Evolutionary conservation across 1,140 invertebrate species (phyloP).

Genomic region (Drosophila sproati): DNA sequence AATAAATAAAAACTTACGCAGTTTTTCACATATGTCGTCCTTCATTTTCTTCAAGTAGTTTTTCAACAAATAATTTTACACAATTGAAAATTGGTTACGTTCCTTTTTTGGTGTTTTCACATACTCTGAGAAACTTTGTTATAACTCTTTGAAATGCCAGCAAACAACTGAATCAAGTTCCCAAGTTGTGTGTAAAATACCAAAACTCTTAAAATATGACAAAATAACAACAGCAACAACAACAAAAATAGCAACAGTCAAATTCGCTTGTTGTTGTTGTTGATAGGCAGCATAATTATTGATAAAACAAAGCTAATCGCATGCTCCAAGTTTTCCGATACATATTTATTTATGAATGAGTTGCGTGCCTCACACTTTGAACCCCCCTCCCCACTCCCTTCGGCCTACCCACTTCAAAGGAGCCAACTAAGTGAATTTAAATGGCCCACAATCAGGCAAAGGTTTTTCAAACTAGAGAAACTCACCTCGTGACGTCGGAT

Average conservation of each 20-base stretch:
- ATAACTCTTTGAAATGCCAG: conserved; percentile 50
- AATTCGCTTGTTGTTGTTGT: conserved; percentile 39
- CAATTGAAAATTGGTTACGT: background rate
- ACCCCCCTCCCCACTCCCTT: background rate
- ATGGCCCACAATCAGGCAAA: conserved; percentile 54
- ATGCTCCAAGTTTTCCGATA: conserved; percentile 47
- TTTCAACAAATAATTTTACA: background rate
- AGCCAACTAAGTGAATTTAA: conserved; percentile 71
- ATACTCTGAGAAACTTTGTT: conserved; percentile 5
- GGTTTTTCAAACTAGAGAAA: conserved; percentile 45
- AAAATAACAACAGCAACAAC: conserved; percentile 15
- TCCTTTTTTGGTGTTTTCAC: background rate
- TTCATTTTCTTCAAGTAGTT: conserved; percentile 34
- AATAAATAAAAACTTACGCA: conserved; percentile 51
- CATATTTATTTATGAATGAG: conserved; percentile 67
- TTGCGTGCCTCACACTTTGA: conserved; percentile 20
- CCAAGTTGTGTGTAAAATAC: conserved; percentile 6
- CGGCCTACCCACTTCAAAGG: conserved; percentile 4
- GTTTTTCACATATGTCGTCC: conserved; percentile 53
- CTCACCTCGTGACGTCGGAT: conserved; percentile 93
- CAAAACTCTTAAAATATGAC: conserved; percentile 40
- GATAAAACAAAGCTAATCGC: conserved; percentile 79
- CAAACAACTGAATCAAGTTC: conserved; percentile 53
- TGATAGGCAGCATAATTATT: conserved; percentile 76
- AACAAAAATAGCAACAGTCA: conserved; percentile 64